These are phyloP conservation scores for Andrena dorsata DNA, from an alignment of 2,888 invertebrate genomes.

Conservation along the genomic window DNA sequence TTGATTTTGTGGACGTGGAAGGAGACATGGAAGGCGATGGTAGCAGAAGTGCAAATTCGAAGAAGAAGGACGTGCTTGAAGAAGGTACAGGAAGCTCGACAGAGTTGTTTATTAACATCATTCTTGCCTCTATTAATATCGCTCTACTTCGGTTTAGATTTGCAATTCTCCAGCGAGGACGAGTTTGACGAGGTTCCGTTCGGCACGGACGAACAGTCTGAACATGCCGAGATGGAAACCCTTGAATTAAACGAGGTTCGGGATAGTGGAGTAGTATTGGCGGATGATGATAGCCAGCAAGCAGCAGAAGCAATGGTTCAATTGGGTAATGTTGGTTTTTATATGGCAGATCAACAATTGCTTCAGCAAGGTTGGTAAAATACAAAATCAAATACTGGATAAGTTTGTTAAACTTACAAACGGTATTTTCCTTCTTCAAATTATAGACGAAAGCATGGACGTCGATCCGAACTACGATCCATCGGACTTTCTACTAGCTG, in stretches of 20 bases:
- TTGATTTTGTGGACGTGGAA: constrained; percentile 89
- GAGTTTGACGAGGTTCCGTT: constrained; percentile 88
- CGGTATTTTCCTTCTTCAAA: background rate
- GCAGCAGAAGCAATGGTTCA: constrained; percentile 93
- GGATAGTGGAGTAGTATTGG: constrained; percentile 79
- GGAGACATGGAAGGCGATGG: constrained; percentile 84
- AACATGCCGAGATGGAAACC: constrained; percentile 77
- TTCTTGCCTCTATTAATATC: background rate
- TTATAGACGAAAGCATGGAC: constrained; percentile 89
- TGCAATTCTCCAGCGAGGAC: constrained; percentile 90
- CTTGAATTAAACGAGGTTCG: constrained; percentile 81
- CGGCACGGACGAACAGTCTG: constrained; percentile 86
- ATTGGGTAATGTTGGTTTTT: constrained; percentile 89
- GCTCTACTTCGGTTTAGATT: constrained; percentile 84
- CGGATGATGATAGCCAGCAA: constrained; percentile 89
- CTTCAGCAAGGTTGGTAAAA: constrained; percentile 81
- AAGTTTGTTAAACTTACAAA: constrained; percentile 7
- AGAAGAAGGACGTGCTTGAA: constrained; percentile 90
- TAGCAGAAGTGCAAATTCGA: constrained; percentile 85
- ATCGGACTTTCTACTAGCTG: constrained; percentile 91
- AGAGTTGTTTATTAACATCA: background rate
- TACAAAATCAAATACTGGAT: constrained; percentile 12
- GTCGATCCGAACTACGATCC: constrained; percentile 94
- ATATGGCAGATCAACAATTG: constrained; percentile 85
- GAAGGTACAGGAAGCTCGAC: constrained; percentile 86